Evolutionary conservation across 2,113 vertebrate species (phyloP), one percentile per base, ranked within the genome.

Genomic region (Collichthys lucidus): DNA sequence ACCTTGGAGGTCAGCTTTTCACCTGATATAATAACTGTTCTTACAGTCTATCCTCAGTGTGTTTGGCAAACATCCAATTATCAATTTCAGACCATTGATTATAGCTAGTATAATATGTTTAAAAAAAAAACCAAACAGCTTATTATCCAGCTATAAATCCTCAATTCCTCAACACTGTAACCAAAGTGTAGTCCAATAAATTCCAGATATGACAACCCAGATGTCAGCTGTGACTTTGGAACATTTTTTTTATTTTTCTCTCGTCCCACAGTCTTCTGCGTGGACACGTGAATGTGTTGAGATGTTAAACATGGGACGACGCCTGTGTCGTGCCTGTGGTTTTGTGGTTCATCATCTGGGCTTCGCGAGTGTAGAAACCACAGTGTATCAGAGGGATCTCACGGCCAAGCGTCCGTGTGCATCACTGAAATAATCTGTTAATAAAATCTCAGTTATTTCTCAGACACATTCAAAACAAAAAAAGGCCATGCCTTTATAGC

Each of bases 151-250:
- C 75, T 67, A 22, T 40, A 73, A 80, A 74, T 70, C 63, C 35
- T 40, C 53, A 63, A 83, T 26, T 80, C 26, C 17, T 80, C 15
- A 74, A 65, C 9, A 24, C 20, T 70, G 22, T 24, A 82, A 70
- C 70, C 66, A 68, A 78, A 47, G 11, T 53, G 47, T 63, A 53
- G 61, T 59, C 44, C 29, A 60, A 80, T 79, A 73, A 31, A 89
- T 72, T 75, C 56, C 52, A 77, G 49, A 84, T 74, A 56, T 29
- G 74, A 81, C 60, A 26, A 65, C 40, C 50, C 73, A 74, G 74
- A 83, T 77, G 55, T 79, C 80, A 80, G 74, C 82, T 63, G 63
- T 44, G 53, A 82, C 84, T 85, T 70, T 60, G 14, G 53, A 85
- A 76, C 69, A 56, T 71, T 60, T 73, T n/a, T n/a, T 22, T 35